A percentile compares a stretch with the other conserved stretches of the same genome.
phyloP scores from a whole-genome alignment of 2,888 invertebrate genomes.

The Lysandra coridon region DNA sequence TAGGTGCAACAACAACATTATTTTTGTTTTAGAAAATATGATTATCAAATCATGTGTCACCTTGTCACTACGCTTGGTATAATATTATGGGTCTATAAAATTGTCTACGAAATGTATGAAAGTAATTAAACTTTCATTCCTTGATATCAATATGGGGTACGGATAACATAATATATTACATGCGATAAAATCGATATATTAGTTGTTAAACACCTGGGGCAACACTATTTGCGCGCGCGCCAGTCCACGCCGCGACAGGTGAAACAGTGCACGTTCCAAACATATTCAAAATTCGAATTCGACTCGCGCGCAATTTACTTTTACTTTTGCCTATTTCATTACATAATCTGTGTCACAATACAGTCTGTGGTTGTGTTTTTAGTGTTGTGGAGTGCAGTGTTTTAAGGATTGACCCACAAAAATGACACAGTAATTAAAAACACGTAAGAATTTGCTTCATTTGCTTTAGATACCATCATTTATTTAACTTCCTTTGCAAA shows the following conservation, averaged over 20 bases:
- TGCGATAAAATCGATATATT: slow-evolving; percentile 24
- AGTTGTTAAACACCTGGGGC: slow-evolving; percentile 21
- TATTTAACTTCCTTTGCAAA: neutral
- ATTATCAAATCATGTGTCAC: too few relatives aligned
- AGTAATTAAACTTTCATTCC: too few relatives aligned
- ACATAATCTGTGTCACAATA: slow-evolving; percentile 41
- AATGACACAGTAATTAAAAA: neutral
- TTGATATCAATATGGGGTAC: neutral
- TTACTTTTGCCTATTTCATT: slow-evolving; percentile 47
- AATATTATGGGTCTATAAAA: too few relatives aligned
- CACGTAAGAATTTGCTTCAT: slow-evolving; percentile 14
- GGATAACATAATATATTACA: neutral
- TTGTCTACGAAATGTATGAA: too few relatives aligned
- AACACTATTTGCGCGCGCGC: slow-evolving; percentile 50
- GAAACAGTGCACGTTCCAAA: slow-evolving; percentile 54
- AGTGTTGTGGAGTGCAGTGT: slow-evolving; percentile 27
- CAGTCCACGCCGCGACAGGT: slow-evolving; percentile 66
- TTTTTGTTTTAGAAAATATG: neutral
- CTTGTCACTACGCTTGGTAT: too few relatives aligned
- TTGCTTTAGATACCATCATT: neutral
- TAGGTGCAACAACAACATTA: too few relatives aligned
- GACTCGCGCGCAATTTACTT: slow-evolving; percentile 45
- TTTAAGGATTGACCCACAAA: slow-evolving; percentile 13
- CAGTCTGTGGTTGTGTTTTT: slow-evolving; percentile 27
- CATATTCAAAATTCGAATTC: slow-evolving; percentile 45